A percentile compares a stretch with the other conserved stretches of the same genome.
phyloP scores from a whole-genome alignment of 2,113 vertebrate species.

The Naja naja region DNA sequence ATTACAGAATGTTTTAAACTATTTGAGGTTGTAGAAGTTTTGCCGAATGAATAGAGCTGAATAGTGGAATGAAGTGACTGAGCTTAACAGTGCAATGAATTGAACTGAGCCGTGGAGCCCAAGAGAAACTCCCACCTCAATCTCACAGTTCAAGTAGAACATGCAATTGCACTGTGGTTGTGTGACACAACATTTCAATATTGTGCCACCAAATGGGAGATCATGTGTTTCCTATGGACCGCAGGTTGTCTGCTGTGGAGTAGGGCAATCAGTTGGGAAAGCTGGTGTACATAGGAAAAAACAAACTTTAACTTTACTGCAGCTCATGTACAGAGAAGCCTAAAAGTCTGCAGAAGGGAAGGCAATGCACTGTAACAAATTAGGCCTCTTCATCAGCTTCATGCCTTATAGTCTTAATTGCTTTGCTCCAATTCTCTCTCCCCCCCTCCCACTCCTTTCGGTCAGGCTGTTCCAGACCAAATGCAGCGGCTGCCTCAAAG shows the following conservation, averaged over 20 bases:
- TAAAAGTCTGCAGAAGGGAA: not conserved
- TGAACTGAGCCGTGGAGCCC: not conserved
- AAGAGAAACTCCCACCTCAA: not conserved
- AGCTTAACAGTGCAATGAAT: not conserved
- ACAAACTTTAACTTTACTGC: not conserved
- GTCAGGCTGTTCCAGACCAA: constrained; percentile 85
- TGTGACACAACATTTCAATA: not conserved
- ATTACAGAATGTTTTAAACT: not conserved
- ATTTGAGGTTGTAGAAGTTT: not conserved
- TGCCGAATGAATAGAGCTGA: not conserved
- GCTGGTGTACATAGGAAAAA: not conserved
- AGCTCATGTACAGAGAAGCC: not conserved
- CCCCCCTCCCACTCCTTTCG: not conserved
- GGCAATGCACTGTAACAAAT: not conserved
- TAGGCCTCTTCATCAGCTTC: not conserved
- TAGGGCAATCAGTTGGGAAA: not conserved
- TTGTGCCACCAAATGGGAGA: not conserved
- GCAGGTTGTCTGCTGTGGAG: not conserved
- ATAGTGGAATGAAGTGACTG: not conserved
- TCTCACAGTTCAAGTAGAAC: not conserved
- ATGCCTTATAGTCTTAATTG: not conserved
- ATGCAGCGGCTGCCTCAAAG: constrained; percentile 86
- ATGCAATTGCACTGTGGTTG: not conserved
- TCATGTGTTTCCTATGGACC: not conserved
- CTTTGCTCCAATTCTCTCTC: not conserved